Evolutionary conservation across 2,113 vertebrate species (phyloP).

Genomic region (Solea solea): DNA sequence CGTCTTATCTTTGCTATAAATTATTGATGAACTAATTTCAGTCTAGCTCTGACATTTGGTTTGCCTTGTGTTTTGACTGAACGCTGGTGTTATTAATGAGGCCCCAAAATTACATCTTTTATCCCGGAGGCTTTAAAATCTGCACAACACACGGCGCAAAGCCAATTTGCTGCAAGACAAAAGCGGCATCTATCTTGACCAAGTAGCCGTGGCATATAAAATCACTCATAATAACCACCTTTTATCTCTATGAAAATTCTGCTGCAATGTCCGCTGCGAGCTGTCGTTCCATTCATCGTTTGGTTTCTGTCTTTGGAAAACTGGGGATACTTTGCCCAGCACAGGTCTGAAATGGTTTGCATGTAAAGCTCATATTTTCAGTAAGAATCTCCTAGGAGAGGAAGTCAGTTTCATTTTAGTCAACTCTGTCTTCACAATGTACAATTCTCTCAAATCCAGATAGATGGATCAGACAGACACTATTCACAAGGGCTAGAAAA

Average conservation of each 20-base stretch:
- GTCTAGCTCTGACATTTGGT: too few species aligned
- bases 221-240: slow-evolving; percentile 47
- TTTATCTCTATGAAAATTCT: slow-evolving; percentile 58
- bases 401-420: slow-evolving; percentile 42
- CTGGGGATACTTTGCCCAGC: slow-evolving; percentile 39
- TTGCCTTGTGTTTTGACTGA: too few species aligned
- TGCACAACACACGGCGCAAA: neutral
- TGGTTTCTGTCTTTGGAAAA: slow-evolving; percentile 55
- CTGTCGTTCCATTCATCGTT: slow-evolving; percentile 35
- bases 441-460: slow-evolving; percentile 20
- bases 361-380: slow-evolving; percentile 25
- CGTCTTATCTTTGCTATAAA: too few species aligned
- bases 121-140: too few species aligned
- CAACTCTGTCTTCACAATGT: slow-evolving; percentile 17
- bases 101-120: too few species aligned
- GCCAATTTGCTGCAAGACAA: slow-evolving; percentile 2
- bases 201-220: slow-evolving; percentile 11
- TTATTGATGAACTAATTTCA: too few species aligned
- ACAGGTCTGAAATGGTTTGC: slow-evolving; percentile 36
- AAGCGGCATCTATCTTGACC: slow-evolving; percentile 26
- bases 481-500: slow-evolving; percentile 31
- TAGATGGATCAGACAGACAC: neutral
- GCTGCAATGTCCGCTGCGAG: slow-evolving; percentile 43
- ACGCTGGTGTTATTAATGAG: too few species aligned
- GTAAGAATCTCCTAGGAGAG: slow-evolving; percentile 28